Evolutionary conservation across 2,797 vertebrate genomes (phyloP), one percentile per base, ranked within the genome.

Genomic region (Rhinichthys osculus): DNA sequence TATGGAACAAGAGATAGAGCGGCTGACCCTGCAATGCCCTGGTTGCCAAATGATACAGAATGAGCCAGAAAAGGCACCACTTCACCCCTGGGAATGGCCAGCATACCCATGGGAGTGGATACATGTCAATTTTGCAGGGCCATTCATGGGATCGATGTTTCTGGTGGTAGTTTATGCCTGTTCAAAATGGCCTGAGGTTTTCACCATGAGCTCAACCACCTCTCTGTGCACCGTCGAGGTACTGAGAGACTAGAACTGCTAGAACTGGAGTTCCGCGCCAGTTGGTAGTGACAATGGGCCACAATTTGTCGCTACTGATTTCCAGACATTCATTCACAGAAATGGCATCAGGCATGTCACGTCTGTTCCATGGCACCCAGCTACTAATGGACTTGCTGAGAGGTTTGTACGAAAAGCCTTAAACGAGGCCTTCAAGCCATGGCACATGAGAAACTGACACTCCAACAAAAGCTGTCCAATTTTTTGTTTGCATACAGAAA

Each of bases 71-170:
- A 47, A 35, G 27, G 83, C 76, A 3, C 76, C 83, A 23, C 64
- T 71, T 21, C 50, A 59, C 27, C 30, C 19, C 1, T 84, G 82
- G 67, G 82, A 87, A 40, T 81, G 50, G 78, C 57, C 71, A 3
- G 52, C 44, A 42, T 64, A 35, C 3, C 52, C 77, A 52, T 87
- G 69, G 69, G 76, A 84, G 52, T 0, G 17, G 8, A 16, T 70
- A 69, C 77, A 81, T 38, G 74, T 87, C 14, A 62, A 85, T 23
- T 69, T 66, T 27, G 69, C 70, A 27, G 69, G 69, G 8, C 82
- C 47, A 33, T 74, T 87, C 40, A 67, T 83, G n/a, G 67, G 62
- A 27, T 27, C 35, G 0, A 78, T 40, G 23, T 84, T 81, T 13
- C 33, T 80, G 7, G 38, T 83, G 33, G 47, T 50, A 38, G 64